These are phyloP conservation scores for Arvicanthis niloticus DNA, from an alignment of 2,113 vertebrate species.

Conservation along the genomic window DNA sequence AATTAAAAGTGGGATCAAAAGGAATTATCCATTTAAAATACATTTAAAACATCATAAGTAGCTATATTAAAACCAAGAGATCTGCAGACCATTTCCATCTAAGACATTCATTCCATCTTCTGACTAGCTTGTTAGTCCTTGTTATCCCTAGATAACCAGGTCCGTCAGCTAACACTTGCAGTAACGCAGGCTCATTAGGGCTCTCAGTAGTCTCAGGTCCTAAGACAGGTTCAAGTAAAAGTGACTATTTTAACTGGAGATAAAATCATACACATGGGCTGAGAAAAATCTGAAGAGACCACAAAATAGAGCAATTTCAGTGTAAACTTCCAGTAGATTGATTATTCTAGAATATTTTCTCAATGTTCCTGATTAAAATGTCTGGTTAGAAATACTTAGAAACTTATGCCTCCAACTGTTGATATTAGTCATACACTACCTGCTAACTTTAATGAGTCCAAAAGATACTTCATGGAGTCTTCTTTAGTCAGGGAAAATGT, in stretches of 20 bases:
- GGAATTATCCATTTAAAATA: constrained; percentile 79
- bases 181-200: constrained; percentile 74
- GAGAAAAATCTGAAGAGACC: constrained; percentile 37
- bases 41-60: constrained; percentile 78
- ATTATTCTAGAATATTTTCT: constrained; percentile 30
- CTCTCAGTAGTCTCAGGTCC: constrained; percentile 67
- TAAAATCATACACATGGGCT: constrained; percentile 18
- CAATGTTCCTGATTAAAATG: constrained; percentile 51
- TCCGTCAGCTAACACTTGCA: constrained; percentile 81
- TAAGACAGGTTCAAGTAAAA: constrained; percentile 51
- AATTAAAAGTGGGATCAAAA: constrained; percentile 74
- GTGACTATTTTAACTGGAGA: constrained; percentile 53
- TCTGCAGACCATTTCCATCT: constrained; percentile 75
- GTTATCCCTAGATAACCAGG: constrained; percentile 82
- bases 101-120: constrained; percentile 85
- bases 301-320: constrained; percentile 43
- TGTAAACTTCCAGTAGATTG: constrained; percentile 36
- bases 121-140: constrained; percentile 86
- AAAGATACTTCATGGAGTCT: constrained; percentile 33
- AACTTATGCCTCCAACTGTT: not conserved
- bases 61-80: constrained; percentile 76
- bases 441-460: constrained; percentile 4
- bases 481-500: constrained; percentile 23
- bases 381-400: constrained; percentile 44
- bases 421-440: constrained; percentile 4